phyloP scores from a whole-genome alignment of 64 coral and sea anemone species.

The Anthopleura sola region DNA sequence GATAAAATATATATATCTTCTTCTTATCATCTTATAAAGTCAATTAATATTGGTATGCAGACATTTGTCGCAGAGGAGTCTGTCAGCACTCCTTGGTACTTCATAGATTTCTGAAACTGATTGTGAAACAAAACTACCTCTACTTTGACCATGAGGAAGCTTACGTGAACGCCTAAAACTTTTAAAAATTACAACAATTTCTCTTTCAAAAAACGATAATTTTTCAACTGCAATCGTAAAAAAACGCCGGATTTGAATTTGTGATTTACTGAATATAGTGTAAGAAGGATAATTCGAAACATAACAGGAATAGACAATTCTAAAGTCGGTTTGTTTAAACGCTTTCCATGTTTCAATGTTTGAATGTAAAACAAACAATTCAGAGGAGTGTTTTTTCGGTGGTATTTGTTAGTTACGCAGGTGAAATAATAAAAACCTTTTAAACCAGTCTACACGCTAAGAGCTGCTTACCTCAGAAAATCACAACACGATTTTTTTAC shows the following conservation, averaged over 20 bases:
- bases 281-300: no score
- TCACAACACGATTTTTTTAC: constrained; percentile 4
- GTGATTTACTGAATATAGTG: no score
- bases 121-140: background rate
- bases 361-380: constrained; percentile 13
- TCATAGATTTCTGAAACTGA: background rate
- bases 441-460: constrained; percentile 1
- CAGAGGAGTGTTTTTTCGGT: background rate
- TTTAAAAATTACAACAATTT: no score
- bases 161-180: no score
- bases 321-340: background rate
- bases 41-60: constrained; percentile 12
- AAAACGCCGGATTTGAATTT: no score
- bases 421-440: constrained; percentile 12
- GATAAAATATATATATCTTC: background rate
- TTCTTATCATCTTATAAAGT: background rate
- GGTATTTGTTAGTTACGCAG: background rate
- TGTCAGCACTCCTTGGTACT: constrained; percentile 5
- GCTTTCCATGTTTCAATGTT: constrained; percentile 17
- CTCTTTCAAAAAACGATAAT: no score
- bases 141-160: no score
- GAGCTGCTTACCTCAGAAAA: background rate
- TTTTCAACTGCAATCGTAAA: no score
- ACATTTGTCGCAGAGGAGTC: background rate
- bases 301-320: background rate